phyloP scores from a whole-genome alignment of 2,797 vertebrate genomes.

The Erithacus rubecula region DNA sequence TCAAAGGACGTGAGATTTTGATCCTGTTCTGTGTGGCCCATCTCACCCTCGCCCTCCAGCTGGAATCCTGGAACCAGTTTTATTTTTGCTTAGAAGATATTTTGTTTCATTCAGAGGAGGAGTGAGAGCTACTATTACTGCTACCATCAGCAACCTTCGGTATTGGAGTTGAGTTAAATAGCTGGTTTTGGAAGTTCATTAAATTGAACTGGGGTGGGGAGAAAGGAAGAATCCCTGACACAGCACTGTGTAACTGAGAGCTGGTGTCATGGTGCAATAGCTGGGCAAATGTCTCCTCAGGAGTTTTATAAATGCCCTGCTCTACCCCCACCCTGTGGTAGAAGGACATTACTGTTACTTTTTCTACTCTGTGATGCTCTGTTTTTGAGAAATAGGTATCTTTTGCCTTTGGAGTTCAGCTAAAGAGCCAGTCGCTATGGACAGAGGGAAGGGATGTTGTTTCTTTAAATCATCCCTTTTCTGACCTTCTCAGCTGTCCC shows the following conservation, averaged over 20 bases:
- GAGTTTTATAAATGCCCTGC: not conserved
- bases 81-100: not conserved
- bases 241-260: not conserved
- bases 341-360: not conserved
- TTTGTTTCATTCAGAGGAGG: not conserved
- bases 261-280: not conserved
- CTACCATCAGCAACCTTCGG: not conserved
- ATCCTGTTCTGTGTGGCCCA: fast-evolving
- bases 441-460: not conserved
- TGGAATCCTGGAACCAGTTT: not conserved
- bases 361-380: not conserved
- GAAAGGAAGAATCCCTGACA: fast-evolving
- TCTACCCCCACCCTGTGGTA: conserved; percentile 67
- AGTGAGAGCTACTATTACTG: not conserved
- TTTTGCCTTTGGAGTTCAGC: conserved; percentile 4
- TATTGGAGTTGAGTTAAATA: not conserved
- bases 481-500: not conserved
- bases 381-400: not conserved
- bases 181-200: not conserved
- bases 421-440: not conserved
- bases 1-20: not conserved
- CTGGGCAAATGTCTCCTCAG: not conserved
- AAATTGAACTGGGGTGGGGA: not conserved
- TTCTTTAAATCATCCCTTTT: not conserved
- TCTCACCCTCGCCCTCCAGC: not conserved